Percentiles rank a stretch among this genome's conserved stretches.
These are phyloP conservation scores for Ptychochromis oligacanthus DNA, from an alignment of 2,113 vertebrate genomes.

Conservation along the genomic window DNA sequence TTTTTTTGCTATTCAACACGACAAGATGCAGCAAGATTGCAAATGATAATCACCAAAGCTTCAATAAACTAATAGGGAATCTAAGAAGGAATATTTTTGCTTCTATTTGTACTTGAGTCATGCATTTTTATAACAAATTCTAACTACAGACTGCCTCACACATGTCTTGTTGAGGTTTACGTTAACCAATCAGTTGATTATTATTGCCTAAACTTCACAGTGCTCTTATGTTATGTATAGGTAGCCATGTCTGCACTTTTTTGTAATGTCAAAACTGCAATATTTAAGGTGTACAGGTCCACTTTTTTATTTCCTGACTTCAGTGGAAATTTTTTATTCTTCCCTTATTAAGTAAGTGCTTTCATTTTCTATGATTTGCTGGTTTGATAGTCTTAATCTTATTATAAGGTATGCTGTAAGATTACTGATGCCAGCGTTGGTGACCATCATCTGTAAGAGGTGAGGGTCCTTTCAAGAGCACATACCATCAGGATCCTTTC, in stretches of 20 bases:
- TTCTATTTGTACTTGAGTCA: not conserved
- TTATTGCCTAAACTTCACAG: not conserved
- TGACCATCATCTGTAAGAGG: too few species aligned
- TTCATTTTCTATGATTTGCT: not conserved
- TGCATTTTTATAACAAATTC: fast-evolving
- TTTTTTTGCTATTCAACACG: not conserved
- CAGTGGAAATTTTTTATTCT: too few species aligned
- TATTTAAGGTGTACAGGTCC: not conserved
- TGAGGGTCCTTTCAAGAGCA: too few species aligned
- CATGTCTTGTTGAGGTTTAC: fast-evolving
- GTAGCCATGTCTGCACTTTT: too few species aligned
- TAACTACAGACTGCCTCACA: not conserved
- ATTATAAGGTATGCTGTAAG: not conserved
- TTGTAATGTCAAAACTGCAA: not conserved
- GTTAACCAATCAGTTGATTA: too few species aligned
- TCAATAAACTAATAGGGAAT: not conserved
- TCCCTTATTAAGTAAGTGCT: not conserved
- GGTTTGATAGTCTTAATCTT: not conserved
- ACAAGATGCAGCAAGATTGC: not conserved
- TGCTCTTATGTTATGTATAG: fast-evolving
- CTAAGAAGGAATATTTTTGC: fast-evolving
- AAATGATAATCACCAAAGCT: fast-evolving
- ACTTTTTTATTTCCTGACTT: fast-evolving
- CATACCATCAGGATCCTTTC: not conserved
- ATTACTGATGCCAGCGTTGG: not conserved